Conservation (phyloP, 2,797 vertebrate genomes). For the Pempheris klunzingeri region DNA sequence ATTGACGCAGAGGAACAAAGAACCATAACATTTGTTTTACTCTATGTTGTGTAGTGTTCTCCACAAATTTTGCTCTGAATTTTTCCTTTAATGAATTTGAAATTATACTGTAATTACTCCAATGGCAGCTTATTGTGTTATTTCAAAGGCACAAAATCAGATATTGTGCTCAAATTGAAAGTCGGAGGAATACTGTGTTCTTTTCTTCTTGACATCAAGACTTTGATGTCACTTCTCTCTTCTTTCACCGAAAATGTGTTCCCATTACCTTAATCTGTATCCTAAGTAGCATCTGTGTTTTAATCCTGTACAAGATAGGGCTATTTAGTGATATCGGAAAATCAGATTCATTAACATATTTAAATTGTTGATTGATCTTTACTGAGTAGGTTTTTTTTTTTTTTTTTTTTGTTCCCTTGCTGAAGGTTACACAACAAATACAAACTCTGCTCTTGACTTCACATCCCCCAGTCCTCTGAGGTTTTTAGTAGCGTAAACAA, state of each 20-base stretch:
- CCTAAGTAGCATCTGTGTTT: conserved; percentile 59
- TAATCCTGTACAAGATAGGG: conserved; percentile 56
- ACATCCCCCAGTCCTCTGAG: conserved; percentile 12
- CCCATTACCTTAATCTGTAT: conserved; percentile 50
- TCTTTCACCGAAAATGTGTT: conserved; percentile 32
- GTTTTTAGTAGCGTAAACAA: conserved; percentile 27
- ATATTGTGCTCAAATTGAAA: conserved; percentile 31
- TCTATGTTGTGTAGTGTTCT: conserved; percentile 20
- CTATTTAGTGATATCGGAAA: conserved; percentile 61
- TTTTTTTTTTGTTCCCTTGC: not conserved
- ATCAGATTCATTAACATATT: conserved; percentile 66
- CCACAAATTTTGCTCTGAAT: conserved; percentile 8
- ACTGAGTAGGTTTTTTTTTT: conserved; percentile 26
- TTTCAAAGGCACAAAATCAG: conserved; percentile 43
- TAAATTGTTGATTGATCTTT: conserved; percentile 58
- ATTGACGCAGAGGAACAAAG: conserved; percentile 27
- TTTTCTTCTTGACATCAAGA: conserved; percentile 49
- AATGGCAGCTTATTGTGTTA: conserved; percentile 35
- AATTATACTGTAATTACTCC: conserved; percentile 42
- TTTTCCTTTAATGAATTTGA: conserved; percentile 38
- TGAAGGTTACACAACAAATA: conserved; percentile 44
- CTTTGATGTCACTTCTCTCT: not conserved
- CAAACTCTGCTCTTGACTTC: conserved; percentile 34
- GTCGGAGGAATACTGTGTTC: conserved; percentile 9
- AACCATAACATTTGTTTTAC: conserved; percentile 26